Base-by-base conservation (phyloP, 2,113 vertebrate genomes). In the Vireo altiloquus region DNA sequence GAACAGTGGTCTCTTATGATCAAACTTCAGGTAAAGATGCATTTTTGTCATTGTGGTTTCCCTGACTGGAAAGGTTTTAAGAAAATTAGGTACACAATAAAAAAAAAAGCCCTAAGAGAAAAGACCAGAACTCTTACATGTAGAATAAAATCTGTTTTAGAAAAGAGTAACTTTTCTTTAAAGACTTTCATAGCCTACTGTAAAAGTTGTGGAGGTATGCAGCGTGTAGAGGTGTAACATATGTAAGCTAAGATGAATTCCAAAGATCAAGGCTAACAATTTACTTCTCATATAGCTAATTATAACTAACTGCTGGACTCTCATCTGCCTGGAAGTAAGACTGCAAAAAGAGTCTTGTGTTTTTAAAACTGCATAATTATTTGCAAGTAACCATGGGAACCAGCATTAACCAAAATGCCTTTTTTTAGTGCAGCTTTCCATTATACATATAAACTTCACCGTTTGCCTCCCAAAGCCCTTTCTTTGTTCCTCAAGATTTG, bases 341-440 rank as follows among this genome's bases (percentile, higher is more conserved):
- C 11, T 46, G 50, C 22, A 84, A 89, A 83, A 70, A 63, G 72
- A 82, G 37, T 91, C 79, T 68, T 72, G 7, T 78, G 49, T 88
- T 91, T 85, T 66, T 74, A 90, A 89, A 92, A 59, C 12, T 28
- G 46, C 50, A 10, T 39, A 91, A 89, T 93, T 88, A 95, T 90
- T 94, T 94, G 59, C 30, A 95, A 44, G 87, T 94, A 92, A 92
- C 84, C 56, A 88, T 66, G 64, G 91, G 59, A 95, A 91, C 82
- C 9, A 28, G 30, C 37, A 94, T 31, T 94, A 94, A 79, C 37
- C 69, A 91, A 90, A 94, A 87, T 39, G 66, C 81, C 81, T 72
- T 82, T 85, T 85, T 86, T 74, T 44, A 88, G 70, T 47, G 42
- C 35, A 80, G 81, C 59, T 94, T 89, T 91, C 84, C 79, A 90